These are phyloP conservation scores for Phaethon lepturus DNA, from an alignment of 2,113 vertebrate species.

Conservation along the genomic window DNA sequence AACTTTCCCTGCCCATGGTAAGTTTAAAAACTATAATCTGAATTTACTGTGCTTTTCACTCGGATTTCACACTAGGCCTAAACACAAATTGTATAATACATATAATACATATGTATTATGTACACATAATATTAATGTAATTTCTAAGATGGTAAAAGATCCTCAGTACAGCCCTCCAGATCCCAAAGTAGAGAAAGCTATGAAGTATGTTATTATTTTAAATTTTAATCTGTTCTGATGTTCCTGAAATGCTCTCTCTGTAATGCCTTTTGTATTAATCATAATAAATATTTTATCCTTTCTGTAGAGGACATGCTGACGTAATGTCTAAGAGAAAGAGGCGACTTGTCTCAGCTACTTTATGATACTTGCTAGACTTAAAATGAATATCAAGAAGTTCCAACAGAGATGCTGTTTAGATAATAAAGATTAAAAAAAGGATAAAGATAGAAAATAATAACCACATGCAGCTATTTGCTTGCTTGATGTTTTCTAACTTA, in stretches of 20 bases:
- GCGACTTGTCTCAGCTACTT: not conserved
- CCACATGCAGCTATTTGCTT: not conserved
- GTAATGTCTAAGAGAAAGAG: not conserved
- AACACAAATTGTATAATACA: not conserved
- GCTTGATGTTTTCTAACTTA: not conserved
- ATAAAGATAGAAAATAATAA: not conserved
- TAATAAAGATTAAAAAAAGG: not conserved
- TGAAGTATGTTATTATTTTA: conserved; percentile 59
- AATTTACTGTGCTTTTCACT: not conserved
- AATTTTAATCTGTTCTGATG: conserved; percentile 9
- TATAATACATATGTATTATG: no score
- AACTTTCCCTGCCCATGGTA: not conserved
- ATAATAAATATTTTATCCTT: conserved; percentile 58
- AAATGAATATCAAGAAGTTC: not conserved
- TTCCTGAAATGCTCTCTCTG: not conserved
- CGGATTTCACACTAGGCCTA: not conserved
- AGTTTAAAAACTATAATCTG: not conserved
- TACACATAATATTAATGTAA: no score
- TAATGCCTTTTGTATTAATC: conserved; percentile 56
- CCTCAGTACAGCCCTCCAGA: conserved; percentile 58
- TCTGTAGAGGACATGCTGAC: not conserved
- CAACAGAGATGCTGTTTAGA: not conserved
- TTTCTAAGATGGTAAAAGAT: conserved; percentile 45
- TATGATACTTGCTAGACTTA: conserved; percentile 6
- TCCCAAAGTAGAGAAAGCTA: conserved; percentile 19